These are phyloP conservation scores for Pachycephala philippinensis DNA, from an alignment of 2,113 vertebrate species.

Conservation along the genomic window DNA sequence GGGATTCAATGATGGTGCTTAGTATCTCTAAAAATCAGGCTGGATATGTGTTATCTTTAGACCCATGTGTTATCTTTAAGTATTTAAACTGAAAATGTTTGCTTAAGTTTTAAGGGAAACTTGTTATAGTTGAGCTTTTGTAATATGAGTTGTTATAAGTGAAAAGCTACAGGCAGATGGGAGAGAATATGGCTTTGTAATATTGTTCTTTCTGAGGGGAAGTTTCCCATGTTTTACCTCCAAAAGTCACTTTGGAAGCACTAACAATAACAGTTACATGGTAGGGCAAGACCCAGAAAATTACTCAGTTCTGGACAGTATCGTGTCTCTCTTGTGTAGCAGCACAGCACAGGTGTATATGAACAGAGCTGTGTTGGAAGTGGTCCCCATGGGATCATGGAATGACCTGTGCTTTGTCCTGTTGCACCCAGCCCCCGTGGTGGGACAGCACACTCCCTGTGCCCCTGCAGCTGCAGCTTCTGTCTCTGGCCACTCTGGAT, in stretches of 20 bases:
- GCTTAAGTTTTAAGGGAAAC: not conserved
- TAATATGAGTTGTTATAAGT: not conserved
- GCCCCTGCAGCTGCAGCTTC: not conserved
- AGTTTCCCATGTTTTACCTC: not conserved
- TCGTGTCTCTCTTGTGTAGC: not conserved
- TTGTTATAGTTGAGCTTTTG: not conserved
- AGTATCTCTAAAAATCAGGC: not conserved
- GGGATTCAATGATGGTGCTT: not conserved
- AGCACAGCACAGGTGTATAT: accelerated
- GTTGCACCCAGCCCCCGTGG: accelerated
- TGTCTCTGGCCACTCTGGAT: not conserved
- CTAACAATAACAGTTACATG: not conserved
- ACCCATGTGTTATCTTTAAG: accelerated
- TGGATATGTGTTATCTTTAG: not conserved
- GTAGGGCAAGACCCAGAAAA: not conserved
- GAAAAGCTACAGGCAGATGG: not conserved
- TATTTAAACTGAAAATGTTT: not conserved
- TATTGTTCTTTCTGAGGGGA: not conserved
- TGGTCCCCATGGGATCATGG: accelerated
- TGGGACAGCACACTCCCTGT: not conserved
- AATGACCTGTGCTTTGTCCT: not conserved
- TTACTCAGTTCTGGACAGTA: not conserved
- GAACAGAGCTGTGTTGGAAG: not conserved
- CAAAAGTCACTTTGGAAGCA: not conserved
- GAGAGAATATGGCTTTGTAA: not conserved